phyloP scores from a whole-genome alignment of 2,888 invertebrate genomes.

The Andrena flavipes region DNA sequence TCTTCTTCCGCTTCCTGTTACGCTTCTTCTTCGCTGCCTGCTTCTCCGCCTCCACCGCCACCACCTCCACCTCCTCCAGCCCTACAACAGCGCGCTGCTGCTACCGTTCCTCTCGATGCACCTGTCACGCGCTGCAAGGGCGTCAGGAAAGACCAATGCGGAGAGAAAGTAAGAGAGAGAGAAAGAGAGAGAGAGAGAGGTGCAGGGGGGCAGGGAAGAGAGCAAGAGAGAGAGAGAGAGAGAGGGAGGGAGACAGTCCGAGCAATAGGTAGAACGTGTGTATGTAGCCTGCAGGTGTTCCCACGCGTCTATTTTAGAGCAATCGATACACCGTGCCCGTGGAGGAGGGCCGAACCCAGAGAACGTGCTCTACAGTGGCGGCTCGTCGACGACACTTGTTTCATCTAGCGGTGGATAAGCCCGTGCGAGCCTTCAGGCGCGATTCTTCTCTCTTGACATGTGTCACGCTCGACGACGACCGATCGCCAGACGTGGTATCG shows the following conservation, averaged over 20 bases:
- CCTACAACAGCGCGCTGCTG: conserved; percentile 55
- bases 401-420: conserved; percentile 62
- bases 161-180: conserved; percentile 55
- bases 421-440: conserved; percentile 43
- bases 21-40: conserved; percentile 55
- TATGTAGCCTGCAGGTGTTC: conserved; percentile 80
- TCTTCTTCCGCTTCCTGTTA: conserved; percentile 66
- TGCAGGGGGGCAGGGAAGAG: background rate
- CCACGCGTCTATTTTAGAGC: conserved; percentile 83
- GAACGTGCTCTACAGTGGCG: conserved; percentile 64
- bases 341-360: conserved; percentile 67
- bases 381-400: conserved; percentile 61
- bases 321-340: conserved; percentile 81
- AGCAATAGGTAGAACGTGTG: conserved; percentile 53
- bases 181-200: conserved; percentile 20
- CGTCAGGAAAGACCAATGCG: conserved; percentile 60
- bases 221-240: conserved; percentile 40
- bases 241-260: conserved; percentile 43
- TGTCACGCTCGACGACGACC: background rate
- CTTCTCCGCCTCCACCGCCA: conserved; percentile 60
- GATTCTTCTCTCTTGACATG: conserved; percentile 17
- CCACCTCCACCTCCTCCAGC: conserved; percentile 61
- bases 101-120: conserved; percentile 67
- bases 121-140: conserved; percentile 74
- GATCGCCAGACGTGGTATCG: conserved; percentile 30